Evolutionary conservation across 2,888 invertebrate species (phyloP), one percentile per base, ranked within the genome.

Genomic region (Calephelis perditalis): DNA sequence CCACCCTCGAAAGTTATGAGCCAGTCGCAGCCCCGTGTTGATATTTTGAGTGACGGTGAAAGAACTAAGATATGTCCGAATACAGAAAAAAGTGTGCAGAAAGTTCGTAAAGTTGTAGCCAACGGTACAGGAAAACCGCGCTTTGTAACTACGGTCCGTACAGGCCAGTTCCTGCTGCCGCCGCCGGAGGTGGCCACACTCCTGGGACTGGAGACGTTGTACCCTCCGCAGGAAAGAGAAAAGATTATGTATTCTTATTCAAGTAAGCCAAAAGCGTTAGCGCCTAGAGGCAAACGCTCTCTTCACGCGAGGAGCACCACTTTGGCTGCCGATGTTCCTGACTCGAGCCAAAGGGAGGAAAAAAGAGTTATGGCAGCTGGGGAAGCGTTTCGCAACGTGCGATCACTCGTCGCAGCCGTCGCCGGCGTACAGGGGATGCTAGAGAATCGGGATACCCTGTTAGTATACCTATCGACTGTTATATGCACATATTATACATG

Each of bases 61-160:
- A 68, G 70, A 7, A 62, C 68, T 10, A 77, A 75, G 58, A 59
- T 71, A 44, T 73, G 73, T 0, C 71, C 76, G 0, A 77, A 71
- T 26, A 71, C 74, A 69, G 77, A 74, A 37, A 76, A 76, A 57
- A 54, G 52, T 54, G 52, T 54, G n/a, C 52, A 54, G 47, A 58
- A 40, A 46, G n/a, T 45, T 26, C 45, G 46, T n/a, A 60, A 56
- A 37, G 73, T 70, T 58, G 67, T 66, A 62, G 59, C 66, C 15
- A 71, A 65, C 49, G 81, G 81, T 9, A 73, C 67, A 2, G 83
- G 81, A 37, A 79, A 79, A 63, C 93, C 93, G 63, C 92, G 95
- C 9, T 96, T 96, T 75, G 93, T 96, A 67, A 96, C 96, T 9
- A 96, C 96, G 0, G 96, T 96, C 54, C 95, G 94, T 70, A 93